phyloP scores from a whole-genome alignment of 2,113 vertebrate species.

The Grammomys surdaster region DNA sequence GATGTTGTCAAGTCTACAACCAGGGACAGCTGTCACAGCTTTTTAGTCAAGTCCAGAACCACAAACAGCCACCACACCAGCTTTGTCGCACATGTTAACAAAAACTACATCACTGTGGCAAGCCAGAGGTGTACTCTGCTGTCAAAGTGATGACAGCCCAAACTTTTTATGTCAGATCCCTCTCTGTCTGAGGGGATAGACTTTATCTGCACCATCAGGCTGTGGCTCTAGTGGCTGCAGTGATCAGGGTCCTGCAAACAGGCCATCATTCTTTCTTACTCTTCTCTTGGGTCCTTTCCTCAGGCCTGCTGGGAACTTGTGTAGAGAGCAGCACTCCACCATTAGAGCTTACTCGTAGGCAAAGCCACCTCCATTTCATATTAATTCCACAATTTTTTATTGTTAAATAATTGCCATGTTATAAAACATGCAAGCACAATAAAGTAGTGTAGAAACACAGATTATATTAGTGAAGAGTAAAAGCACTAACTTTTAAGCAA shows the following conservation, averaged over 20 bases:
- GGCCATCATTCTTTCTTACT: not conserved
- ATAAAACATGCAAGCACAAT: constrained; percentile 41
- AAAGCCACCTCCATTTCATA: not conserved
- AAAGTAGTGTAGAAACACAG: constrained; percentile 5
- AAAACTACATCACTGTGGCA: not conserved
- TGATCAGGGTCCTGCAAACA: constrained; percentile 5
- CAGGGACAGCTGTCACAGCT: not conserved
- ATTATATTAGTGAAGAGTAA: constrained; percentile 24
- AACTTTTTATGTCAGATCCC: not conserved
- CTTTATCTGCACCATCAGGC: not conserved
- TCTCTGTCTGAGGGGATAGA: not conserved
- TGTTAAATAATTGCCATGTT: not conserved
- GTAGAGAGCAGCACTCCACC: not conserved
- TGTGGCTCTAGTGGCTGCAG: not conserved
- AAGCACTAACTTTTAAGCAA: constrained; percentile 4
- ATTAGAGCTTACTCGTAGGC: not conserved
- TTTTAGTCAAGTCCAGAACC: not conserved
- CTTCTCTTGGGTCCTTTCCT: not conserved
- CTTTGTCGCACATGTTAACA: constrained; percentile 33
- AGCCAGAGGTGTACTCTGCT: not conserved
- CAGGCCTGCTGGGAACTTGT: not conserved
- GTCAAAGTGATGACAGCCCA: not conserved
- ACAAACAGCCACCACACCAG: not conserved
- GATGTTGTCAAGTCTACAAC: not conserved
- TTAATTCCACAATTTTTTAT: not conserved